Conservation (phyloP, 2,888 invertebrate species). For the Prosopocoilus inquinatus region DNA sequence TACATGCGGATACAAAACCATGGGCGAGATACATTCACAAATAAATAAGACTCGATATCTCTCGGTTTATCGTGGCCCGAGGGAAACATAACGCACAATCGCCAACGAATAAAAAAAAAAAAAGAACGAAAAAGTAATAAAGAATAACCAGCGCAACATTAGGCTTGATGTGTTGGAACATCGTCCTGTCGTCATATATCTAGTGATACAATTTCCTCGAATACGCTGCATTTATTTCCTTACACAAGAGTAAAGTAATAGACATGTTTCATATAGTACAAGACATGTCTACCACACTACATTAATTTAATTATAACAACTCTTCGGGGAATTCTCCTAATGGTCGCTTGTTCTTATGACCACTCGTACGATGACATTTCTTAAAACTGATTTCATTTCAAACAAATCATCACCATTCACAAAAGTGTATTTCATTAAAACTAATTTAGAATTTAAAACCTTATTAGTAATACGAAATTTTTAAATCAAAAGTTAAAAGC, state of each 20-base stretch:
- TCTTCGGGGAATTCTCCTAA: slow-evolving; percentile 21
- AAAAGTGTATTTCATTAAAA: too few relatives aligned
- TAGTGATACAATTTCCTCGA: slow-evolving; percentile 22
- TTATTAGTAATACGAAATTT: too few relatives aligned
- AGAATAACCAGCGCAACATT: slow-evolving; percentile 3
- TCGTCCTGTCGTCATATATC: slow-evolving; percentile 7
- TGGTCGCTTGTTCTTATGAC: slow-evolving; percentile 6
- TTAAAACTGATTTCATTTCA: slow-evolving; percentile 2
- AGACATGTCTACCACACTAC: slow-evolving; percentile 19
- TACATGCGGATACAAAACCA: not conserved
- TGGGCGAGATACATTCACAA: not conserved
- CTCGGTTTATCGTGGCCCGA: not conserved
- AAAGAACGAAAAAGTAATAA: slow-evolving; percentile 1
- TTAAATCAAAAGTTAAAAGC: too few relatives aligned
- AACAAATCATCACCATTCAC: too few relatives aligned
- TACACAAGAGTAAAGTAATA: slow-evolving; percentile 16
- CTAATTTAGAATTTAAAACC: too few relatives aligned
- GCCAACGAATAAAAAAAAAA: not conserved
- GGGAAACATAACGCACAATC: not conserved
- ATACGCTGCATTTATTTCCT: slow-evolving; percentile 16
- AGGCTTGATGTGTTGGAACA: slow-evolving; percentile 9
- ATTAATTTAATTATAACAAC: slow-evolving; percentile 25
- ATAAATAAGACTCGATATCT: slow-evolving; percentile 1
- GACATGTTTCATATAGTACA: slow-evolving; percentile 11
- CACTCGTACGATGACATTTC: slow-evolving; percentile 6